Percentiles rank a stretch among this genome's conserved stretches.
Evolutionary conservation across 2,888 invertebrate species (phyloP).

Genomic region (Metalampra italica): DNA sequence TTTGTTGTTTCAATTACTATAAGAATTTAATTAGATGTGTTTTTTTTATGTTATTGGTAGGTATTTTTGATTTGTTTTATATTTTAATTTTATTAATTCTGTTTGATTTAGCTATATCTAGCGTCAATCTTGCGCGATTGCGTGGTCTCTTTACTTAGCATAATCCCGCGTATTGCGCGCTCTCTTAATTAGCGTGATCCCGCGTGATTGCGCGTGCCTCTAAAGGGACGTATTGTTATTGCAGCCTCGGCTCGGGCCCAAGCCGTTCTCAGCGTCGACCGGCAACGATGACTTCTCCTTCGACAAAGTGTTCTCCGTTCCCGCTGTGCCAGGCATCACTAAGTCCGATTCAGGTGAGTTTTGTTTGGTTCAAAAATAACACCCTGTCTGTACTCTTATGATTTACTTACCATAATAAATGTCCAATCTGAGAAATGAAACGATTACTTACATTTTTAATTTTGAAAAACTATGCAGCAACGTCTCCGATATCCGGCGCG

Average conservation of each 20-base stretch:
- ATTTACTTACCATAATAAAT: constrained; percentile 8
- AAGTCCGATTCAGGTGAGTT: constrained; percentile 58
- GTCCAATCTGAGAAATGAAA: no score
- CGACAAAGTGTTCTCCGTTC: constrained; percentile 90
- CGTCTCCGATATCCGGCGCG: constrained; percentile 49
- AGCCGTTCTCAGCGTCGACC: constrained; percentile 89
- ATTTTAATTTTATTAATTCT: no score
- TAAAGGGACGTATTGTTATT: no score
- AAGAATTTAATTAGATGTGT: constrained; percentile 5
- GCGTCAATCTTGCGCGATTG: no score
- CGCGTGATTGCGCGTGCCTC: no score
- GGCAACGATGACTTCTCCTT: constrained; percentile 86
- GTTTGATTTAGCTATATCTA: no score
- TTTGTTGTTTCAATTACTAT: constrained; percentile 1
- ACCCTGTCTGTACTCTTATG: no score
- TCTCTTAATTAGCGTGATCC: no score
- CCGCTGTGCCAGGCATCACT: constrained; percentile 81
- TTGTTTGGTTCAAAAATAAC: no score
- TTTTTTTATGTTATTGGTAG: constrained; percentile 3
- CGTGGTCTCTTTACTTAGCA: no score
- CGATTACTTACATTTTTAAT: no score
- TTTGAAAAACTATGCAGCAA: constrained; percentile 26
- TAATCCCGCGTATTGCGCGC: no score
- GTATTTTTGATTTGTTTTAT: neutral
- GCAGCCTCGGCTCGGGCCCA: constrained; percentile 91